Evolutionary conservation across 2,888 invertebrate genomes (phyloP).

Genomic region (Chromoteleia sp.): DNA sequence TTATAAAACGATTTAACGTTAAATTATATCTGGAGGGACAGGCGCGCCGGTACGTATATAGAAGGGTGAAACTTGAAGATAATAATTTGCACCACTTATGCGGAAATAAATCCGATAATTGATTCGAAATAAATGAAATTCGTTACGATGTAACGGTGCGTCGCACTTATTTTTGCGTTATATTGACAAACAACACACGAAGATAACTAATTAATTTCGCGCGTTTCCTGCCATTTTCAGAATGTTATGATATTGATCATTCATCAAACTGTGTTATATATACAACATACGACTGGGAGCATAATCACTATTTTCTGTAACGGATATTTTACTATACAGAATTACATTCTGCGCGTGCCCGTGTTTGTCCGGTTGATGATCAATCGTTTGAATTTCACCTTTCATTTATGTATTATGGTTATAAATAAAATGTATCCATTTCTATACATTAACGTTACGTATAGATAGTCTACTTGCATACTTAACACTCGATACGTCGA

Average conservation of each 20-base stretch:
- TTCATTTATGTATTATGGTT: slow-evolving; percentile 12
- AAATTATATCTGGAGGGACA: too few relatives aligned
- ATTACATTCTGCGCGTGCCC: neutral
- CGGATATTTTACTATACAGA: neutral
- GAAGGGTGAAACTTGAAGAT: neutral
- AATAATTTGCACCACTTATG: neutral
- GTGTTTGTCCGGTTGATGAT: neutral
- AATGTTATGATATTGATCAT: neutral
- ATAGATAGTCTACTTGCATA: slow-evolving; percentile 9
- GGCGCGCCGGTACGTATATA: too few relatives aligned
- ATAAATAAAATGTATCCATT: slow-evolving; percentile 5
- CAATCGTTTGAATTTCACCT: neutral
- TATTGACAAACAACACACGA: neutral
- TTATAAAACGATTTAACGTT: too few relatives aligned
- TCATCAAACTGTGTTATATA: neutral
- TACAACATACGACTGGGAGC: neutral
- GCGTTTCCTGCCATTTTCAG: neutral
- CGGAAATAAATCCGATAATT: neutral
- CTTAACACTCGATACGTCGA: slow-evolving; percentile 32
- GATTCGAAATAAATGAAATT: neutral
- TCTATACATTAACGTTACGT: slow-evolving; percentile 5
- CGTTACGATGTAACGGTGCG: neutral
- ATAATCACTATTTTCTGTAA: neutral
- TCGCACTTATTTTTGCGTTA: neutral
- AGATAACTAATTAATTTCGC: neutral